phyloP scores from a whole-genome alignment of 2,888 invertebrate species.

The Lamellibrachia satsuma region DNA sequence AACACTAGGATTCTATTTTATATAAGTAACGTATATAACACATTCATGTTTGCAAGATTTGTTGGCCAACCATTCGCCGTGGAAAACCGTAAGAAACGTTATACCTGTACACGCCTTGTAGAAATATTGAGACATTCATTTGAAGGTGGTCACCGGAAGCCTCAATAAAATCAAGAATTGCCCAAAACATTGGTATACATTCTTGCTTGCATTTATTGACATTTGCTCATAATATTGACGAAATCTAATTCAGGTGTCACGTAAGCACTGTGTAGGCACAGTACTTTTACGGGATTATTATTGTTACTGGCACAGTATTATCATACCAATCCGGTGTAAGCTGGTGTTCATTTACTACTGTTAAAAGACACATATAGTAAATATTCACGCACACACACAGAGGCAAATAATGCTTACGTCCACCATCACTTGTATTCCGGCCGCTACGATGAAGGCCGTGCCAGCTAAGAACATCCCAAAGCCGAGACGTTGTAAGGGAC shows the following conservation, averaged over 20 bases:
- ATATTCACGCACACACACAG: neutral
- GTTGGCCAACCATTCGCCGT: neutral
- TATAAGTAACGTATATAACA: neutral
- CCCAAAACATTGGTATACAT: no score
- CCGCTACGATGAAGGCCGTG: slow-evolving; percentile 43
- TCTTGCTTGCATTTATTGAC: no score
- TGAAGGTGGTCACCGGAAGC: no score
- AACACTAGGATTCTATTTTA: no score
- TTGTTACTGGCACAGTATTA: no score
- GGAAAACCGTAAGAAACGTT: neutral
- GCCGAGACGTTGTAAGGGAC: slow-evolving; percentile 41
- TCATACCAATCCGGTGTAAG: neutral
- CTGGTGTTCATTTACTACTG: neutral
- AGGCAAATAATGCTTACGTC: slow-evolving; percentile 30
- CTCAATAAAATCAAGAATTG: no score
- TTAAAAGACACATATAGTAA: neutral
- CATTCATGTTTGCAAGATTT: neutral
- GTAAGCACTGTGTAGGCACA: no score
- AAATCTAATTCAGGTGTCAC: no score
- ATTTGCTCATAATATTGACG: no score
- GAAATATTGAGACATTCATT: no score
- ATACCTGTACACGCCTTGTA: no score
- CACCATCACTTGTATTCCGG: slow-evolving; percentile 40
- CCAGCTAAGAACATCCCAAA: slow-evolving; percentile 43
- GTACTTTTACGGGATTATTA: no score